phyloP scores from a whole-genome alignment of 2,113 vertebrate genomes.

The Columbina picui region DNA sequence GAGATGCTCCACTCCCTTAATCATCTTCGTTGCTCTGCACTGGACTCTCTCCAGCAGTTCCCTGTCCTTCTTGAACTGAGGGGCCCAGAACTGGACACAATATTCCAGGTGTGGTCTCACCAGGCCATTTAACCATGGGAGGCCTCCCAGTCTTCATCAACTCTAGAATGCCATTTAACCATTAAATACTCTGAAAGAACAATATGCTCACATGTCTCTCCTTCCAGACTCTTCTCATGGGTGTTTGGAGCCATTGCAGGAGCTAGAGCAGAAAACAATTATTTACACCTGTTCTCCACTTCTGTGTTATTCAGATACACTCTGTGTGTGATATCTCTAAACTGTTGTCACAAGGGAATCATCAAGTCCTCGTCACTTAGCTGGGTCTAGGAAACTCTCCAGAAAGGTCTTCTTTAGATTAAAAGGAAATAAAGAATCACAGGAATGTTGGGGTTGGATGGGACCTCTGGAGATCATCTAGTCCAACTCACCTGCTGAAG shows the following conservation, averaged over 20 bases:
- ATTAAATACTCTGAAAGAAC: background rate
- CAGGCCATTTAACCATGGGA: too few relatives aligned
- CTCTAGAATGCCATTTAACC: background rate
- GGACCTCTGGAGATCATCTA: too few relatives aligned
- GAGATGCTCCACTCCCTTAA: too few relatives aligned
- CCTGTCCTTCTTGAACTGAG: too few relatives aligned
- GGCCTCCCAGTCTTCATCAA: too few relatives aligned
- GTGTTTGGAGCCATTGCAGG: background rate
- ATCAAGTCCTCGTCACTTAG: background rate
- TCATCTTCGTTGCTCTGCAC: too few relatives aligned
- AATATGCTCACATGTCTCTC: background rate
- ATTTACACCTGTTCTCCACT: background rate
- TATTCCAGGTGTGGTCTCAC: too few relatives aligned
- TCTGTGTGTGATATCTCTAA: background rate
- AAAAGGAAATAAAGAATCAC: background rate
- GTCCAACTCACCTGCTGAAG: too few relatives aligned
- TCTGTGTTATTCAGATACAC: background rate
- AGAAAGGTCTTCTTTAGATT: background rate
- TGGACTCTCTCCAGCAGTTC: too few relatives aligned
- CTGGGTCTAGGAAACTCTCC: background rate
- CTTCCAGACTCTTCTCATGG: background rate
- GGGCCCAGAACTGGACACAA: too few relatives aligned
- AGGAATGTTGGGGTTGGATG: too few relatives aligned
- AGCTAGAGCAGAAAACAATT: background rate
- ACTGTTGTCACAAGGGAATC: background rate